Percentiles rank a stretch among this genome's conserved stretches.
Evolutionary conservation across 37 sponge, comb jelly and placozoan genomes (phyloP).

Genomic region (Tethya wilhelma): DNA sequence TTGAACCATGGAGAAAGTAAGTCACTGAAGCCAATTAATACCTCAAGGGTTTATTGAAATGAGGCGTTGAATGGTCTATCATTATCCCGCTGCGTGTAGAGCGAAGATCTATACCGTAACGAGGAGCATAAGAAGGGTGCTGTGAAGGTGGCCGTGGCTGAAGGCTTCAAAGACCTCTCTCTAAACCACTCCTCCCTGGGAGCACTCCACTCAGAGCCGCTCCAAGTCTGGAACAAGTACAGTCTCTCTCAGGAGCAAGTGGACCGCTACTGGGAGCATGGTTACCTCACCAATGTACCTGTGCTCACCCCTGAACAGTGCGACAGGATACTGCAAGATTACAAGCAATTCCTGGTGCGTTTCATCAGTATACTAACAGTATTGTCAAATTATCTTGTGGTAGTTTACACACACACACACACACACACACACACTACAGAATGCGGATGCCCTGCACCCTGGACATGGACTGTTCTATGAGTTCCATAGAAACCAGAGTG

Average conservation of each 20-base stretch:
- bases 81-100: too few species aligned
- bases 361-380: background rate
- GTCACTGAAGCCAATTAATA: too few species aligned
- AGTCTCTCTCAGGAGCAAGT: constrained; percentile 47
- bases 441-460: constrained; percentile 43
- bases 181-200: constrained; percentile 46
- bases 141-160: constrained; percentile 26
- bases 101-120: constrained; percentile 27
- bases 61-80: too few species aligned
- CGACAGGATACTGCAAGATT: constrained; percentile 59
- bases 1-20: too few species aligned
- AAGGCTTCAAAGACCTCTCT: constrained; percentile 49
- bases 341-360: constrained; percentile 57
- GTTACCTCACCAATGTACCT: constrained; percentile 58
- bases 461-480: constrained; percentile 78
- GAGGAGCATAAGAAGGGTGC: constrained; percentile 30
- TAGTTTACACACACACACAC: background rate
- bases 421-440: constrained; percentile 7
- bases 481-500: constrained; percentile 77
- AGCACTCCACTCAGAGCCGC: constrained; percentile 14
- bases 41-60: too few species aligned
- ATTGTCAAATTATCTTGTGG: background rate
- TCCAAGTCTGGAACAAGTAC: constrained; percentile 35
- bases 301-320: constrained; percentile 63
- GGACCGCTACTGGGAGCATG: constrained; percentile 59